These are phyloP conservation scores for Cavia porcellus DNA, from an alignment of 2,113 vertebrate species.

Conservation along the genomic window DNA sequence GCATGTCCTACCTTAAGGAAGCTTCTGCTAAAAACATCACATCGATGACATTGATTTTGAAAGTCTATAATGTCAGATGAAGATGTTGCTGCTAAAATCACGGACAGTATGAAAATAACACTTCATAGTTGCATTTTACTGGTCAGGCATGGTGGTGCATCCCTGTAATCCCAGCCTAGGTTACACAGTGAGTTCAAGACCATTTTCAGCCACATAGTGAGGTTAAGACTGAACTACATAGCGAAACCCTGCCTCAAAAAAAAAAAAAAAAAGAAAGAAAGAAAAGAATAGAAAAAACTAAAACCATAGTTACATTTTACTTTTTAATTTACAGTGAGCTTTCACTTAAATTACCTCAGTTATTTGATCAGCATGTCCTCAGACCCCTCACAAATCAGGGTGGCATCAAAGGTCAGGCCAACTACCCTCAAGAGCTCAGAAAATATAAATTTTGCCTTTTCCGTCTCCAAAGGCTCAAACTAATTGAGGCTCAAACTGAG, in stretches of 20 bases:
- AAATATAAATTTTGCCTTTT: conserved; percentile 47
- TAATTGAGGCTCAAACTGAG: conserved; percentile 1
- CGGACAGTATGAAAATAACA: not conserved
- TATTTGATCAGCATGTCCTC: not conserved
- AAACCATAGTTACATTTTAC: not conserved
- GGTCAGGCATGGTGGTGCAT: not conserved
- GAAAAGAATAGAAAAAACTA: not conserved
- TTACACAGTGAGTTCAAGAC: not conserved
- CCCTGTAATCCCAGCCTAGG: not conserved
- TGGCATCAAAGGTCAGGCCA: conserved; percentile 2
- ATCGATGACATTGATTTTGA: not conserved
- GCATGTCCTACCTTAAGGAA: not conserved
- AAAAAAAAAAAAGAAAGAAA: not conserved
- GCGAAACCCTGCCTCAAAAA: not conserved
- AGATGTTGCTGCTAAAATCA: not conserved
- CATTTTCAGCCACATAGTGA: too few relatives aligned
- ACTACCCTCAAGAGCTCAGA: not conserved
- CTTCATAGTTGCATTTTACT: conserved; percentile 8
- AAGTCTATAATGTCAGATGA: not conserved
- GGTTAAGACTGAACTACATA: not conserved
- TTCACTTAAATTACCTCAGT: conserved; percentile 39
- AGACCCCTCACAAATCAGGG: conserved; percentile 29
- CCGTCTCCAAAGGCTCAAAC: conserved; percentile 1
- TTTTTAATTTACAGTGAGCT: conserved; percentile 40
- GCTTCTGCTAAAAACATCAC: not conserved